A percentile compares a stretch with the other conserved stretches of the same genome.
Evolutionary conservation across 2,888 invertebrate species (phyloP).

Genomic region (Eupithecia exiguata): DNA sequence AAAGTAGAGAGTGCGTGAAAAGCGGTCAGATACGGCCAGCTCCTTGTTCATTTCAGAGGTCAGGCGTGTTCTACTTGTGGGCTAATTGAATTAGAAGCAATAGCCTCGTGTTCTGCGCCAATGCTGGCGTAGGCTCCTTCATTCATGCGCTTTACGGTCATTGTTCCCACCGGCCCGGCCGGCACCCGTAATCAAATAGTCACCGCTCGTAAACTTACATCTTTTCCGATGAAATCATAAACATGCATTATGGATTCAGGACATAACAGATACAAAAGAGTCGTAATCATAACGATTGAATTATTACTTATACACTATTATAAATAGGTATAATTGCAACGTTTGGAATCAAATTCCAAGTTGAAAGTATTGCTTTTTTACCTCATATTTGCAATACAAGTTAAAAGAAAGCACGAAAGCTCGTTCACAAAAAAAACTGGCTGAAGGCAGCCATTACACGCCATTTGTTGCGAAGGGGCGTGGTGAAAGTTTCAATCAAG

Average conservation of each 20-base stretch:
- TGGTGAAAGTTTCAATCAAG: conserved; percentile 67
- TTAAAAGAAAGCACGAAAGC: conserved; percentile 52
- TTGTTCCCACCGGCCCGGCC: conserved; percentile 51
- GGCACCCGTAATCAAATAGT: conserved; percentile 23
- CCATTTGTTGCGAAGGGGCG: conserved; percentile 58
- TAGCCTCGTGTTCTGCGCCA: conserved; percentile 61
- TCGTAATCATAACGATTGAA: background rate
- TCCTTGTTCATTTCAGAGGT: conserved; percentile 47
- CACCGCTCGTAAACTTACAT: conserved; percentile 11
- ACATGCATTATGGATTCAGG: background rate
- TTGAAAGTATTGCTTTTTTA: background rate
- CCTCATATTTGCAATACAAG: background rate
- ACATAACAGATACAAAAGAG: background rate
- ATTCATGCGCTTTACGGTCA: conserved; percentile 59
- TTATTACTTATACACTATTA: background rate
- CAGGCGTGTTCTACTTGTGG: conserved; percentile 72
- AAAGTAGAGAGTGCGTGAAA: conserved; percentile 51
- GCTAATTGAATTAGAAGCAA: conserved; percentile 80
- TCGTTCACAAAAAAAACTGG: conserved; percentile 57
- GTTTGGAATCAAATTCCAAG: background rate
- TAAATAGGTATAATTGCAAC: background rate
- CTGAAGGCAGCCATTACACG: conserved; percentile 57
- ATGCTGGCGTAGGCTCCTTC: conserved; percentile 55
- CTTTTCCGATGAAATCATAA: conserved; percentile 13
- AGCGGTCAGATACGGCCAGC: conserved; percentile 51